These are phyloP conservation scores for Paedocypris sp. DNA, from an alignment of 2,113 vertebrate species.

Conservation along the genomic window DNA sequence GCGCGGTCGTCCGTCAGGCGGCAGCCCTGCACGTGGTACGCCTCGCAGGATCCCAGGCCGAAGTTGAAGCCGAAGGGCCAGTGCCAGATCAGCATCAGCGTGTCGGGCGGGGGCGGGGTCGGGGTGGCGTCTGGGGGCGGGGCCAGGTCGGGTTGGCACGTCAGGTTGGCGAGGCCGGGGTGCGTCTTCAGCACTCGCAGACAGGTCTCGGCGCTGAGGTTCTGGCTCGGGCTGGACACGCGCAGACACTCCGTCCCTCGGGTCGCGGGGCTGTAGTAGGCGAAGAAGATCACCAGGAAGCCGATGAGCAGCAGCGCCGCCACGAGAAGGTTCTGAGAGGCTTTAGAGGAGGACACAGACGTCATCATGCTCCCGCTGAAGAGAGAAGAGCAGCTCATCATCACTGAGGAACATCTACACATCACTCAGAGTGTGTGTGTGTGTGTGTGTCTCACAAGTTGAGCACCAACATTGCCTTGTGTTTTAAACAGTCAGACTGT, in stretches of 20 bases:
- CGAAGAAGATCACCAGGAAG: no score
- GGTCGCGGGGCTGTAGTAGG: neutral
- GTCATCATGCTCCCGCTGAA: no score
- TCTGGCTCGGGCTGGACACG: neutral
- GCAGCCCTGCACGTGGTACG: neutral
- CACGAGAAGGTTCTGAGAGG: neutral
- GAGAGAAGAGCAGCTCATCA: no score
- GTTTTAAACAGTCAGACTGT: no score
- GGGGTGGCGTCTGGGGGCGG: neutral
- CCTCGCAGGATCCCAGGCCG: neutral
- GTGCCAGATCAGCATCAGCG: constrained; percentile 12
- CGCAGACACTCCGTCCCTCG: no score
- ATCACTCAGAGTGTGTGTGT: no score
- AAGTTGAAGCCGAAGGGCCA: neutral
- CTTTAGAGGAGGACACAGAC: neutral
- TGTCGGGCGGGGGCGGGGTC: neutral
- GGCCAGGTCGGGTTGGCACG: neutral
- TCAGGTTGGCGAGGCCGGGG: neutral
- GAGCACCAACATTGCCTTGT: no score
- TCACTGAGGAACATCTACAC: no score
- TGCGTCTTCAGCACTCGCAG: neutral
- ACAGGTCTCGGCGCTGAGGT: neutral
- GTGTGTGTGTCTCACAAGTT: no score
- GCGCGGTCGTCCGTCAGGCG: neutral
- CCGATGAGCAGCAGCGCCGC: no score